Evolutionary conservation across 2,113 vertebrate genomes (phyloP).

Genomic region (Austrofundulus limnaeus): DNA sequence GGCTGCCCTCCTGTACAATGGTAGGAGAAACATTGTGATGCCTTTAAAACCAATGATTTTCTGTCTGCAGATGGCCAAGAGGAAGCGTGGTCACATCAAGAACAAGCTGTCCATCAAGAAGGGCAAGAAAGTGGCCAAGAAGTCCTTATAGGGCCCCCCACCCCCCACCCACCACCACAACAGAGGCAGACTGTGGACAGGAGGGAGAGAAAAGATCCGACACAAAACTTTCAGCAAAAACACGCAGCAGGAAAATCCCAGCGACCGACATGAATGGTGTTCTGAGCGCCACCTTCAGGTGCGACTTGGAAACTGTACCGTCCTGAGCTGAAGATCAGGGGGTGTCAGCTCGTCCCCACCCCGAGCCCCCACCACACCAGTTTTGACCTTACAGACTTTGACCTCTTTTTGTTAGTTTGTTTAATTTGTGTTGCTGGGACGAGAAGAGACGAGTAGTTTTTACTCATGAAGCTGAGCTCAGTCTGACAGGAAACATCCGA

Average conservation of each 20-base stretch:
- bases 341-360: slow-evolving; percentile 32
- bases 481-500: neutral
- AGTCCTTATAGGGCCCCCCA: slow-evolving; percentile 57
- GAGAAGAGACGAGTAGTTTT: slow-evolving; percentile 52
- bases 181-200: slow-evolving; percentile 28
- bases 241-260: slow-evolving; percentile 52
- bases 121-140: slow-evolving; percentile 90
- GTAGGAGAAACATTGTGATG: no score
- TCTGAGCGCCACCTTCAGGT: slow-evolving; percentile 80
- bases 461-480: neutral
- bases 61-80: slow-evolving; percentile 86
- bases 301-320: slow-evolving; percentile 60
- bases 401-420: no score
- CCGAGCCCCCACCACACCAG: slow-evolving; percentile 52
- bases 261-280: slow-evolving; percentile 64
- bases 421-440: no score
- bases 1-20: no score
- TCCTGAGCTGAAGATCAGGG: slow-evolving; percentile 67
- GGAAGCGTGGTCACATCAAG: slow-evolving; percentile 95
- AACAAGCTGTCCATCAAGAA: slow-evolving; percentile 95
- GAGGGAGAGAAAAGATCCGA: slow-evolving; percentile 24
- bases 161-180: neutral
- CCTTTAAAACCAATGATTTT: neutral
- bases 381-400: slow-evolving; percentile 66
- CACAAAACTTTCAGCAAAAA: slow-evolving; percentile 58